Conservation (phyloP, 2,797 vertebrate genomes). For the Cygnus olor region DNA sequence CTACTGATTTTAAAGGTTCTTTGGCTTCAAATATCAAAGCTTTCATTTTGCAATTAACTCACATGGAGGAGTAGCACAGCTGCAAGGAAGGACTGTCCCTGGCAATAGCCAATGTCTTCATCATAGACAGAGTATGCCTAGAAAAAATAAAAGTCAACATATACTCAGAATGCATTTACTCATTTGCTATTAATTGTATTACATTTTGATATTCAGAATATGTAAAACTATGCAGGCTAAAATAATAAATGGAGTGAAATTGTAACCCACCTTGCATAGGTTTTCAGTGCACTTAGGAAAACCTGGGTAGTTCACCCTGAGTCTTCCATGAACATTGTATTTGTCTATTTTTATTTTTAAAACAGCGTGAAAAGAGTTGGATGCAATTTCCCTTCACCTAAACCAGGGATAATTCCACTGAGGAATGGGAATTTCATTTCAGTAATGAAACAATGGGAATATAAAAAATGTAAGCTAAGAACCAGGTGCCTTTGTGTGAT, state of each 20-base stretch:
- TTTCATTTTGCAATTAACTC: slow-evolving; percentile 79
- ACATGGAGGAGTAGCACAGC: slow-evolving; percentile 96
- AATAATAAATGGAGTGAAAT: background rate
- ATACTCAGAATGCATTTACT: background rate
- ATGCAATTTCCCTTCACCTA: background rate
- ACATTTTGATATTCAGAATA: background rate
- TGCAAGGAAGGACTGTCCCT: slow-evolving; percentile 97
- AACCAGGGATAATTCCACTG: background rate
- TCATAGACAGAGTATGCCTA: slow-evolving; percentile 98
- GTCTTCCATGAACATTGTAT: accelerated
- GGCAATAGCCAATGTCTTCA: slow-evolving; percentile 97
- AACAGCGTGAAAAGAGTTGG: background rate
- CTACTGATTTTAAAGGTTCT: slow-evolving; percentile 5
- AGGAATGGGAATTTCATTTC: background rate
- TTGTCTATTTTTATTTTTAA: background rate
- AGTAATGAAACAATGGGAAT: background rate
- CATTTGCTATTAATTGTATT: background rate
- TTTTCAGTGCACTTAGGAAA: background rate
- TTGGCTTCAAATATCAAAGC: background rate
- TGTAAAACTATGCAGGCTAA: background rate
- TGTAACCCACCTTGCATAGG: background rate
- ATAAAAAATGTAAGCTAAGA: background rate
- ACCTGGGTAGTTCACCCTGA: background rate
- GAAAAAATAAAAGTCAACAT: background rate
- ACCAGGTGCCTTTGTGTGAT: background rate